These are phyloP conservation scores for Heloderma charlesbogerti DNA, from an alignment of 2,113 vertebrate species.

Conservation along the genomic window DNA sequence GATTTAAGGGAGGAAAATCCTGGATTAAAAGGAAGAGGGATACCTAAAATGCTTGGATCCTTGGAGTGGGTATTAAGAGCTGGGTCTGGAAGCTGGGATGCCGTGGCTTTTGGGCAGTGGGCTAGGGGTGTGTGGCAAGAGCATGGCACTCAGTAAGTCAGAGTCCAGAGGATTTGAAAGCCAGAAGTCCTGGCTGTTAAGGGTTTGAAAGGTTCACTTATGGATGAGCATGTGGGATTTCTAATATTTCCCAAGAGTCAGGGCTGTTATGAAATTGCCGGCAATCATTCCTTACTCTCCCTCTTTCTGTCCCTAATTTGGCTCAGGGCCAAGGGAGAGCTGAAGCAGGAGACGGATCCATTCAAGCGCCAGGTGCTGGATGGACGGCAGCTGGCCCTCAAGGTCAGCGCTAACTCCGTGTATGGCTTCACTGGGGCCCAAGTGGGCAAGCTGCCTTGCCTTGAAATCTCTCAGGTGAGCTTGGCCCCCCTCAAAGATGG, in stretches of 20 bases:
- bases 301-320: not conserved
- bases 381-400: conserved; percentile 89
- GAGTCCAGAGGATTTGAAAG: not conserved
- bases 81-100: not conserved
- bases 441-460: conserved; percentile 91
- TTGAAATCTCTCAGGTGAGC: conserved; percentile 93
- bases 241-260: not conserved
- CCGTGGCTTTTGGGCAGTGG: not conserved
- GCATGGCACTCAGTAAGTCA: not conserved
- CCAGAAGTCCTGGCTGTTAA: not conserved
- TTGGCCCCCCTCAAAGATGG: not conserved
- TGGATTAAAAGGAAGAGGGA: not conserved
- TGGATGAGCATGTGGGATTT: not conserved
- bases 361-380: conserved; percentile 92
- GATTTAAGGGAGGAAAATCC: not conserved
- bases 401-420: conserved; percentile 94
- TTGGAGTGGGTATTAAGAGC: not conserved
- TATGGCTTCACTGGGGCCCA: conserved; percentile 94
- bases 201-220: not conserved
- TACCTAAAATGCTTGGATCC: not conserved
- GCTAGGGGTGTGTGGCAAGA: too few relatives aligned
- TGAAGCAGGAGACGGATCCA: conserved; percentile 90
- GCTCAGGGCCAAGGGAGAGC: conserved; percentile 87
- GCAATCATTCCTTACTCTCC: not conserved
- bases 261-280: not conserved